Evolutionary conservation across 2,888 invertebrate species (phyloP).

Genomic region (Xylota segnis): DNA sequence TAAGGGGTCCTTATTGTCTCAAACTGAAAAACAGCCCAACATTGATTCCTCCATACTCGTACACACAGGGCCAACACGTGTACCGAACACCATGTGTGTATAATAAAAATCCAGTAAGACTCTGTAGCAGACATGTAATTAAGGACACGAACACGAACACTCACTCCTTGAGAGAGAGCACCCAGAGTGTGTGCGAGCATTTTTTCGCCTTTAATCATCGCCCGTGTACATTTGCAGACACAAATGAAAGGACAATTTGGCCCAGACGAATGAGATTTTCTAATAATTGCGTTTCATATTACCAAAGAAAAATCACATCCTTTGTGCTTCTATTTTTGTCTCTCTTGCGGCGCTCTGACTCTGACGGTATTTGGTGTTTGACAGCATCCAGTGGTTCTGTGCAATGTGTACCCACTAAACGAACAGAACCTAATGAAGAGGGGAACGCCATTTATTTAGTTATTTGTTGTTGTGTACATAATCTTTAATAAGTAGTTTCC

Average conservation of each 20-base stretch:
- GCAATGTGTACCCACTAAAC: background rate
- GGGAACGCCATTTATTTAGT: conserved; percentile 14
- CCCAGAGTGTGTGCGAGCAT: too few species aligned
- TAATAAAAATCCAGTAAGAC: conserved; percentile 26
- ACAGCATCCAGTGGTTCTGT: background rate
- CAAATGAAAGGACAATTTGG: conserved; percentile 47
- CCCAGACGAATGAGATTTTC: conserved; percentile 52
- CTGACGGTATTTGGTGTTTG: conserved; percentile 6
- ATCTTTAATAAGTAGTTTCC: conserved; percentile 37
- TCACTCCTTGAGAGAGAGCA: background rate
- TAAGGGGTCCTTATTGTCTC: conserved; percentile 16
- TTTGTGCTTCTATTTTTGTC: conserved; percentile 15
- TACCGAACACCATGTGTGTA: background rate
- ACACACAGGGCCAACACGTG: background rate
- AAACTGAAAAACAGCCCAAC: background rate
- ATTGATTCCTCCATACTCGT: conserved; percentile 11
- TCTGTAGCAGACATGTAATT: conserved; percentile 35
- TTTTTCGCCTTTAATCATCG: conserved; percentile 27
- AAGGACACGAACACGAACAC: background rate
- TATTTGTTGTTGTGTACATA: conserved; percentile 17
- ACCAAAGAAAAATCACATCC: conserved; percentile 34
- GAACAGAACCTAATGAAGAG: background rate
- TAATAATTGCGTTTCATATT: conserved; percentile 46
- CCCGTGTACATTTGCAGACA: conserved; percentile 24
- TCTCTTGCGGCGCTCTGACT: background rate